Evolutionary conservation across 2,797 vertebrate genomes (phyloP).

Genomic region (Sylvilagus floridanus): DNA sequence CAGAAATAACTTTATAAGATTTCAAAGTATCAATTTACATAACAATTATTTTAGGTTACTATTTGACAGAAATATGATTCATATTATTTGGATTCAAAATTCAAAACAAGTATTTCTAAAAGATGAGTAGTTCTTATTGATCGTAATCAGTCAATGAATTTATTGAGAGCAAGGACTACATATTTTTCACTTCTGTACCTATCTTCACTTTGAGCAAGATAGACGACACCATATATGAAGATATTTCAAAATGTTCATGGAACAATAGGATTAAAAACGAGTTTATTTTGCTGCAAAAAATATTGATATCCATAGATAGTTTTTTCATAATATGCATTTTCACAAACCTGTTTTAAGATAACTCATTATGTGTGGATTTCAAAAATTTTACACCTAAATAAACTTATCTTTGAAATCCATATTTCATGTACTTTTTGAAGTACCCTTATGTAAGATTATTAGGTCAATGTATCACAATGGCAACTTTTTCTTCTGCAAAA

Average conservation of each 20-base stretch:
- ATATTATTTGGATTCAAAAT: conserved; percentile 51
- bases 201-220: not conserved
- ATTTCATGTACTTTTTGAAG: too few relatives aligned
- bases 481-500: not conserved
- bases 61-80: not conserved
- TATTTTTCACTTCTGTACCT: not conserved
- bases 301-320: too few relatives aligned
- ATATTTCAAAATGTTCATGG: too few relatives aligned
- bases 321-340: too few relatives aligned
- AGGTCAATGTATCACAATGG: not conserved
- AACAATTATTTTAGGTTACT: conserved; percentile 45
- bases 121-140: not conserved
- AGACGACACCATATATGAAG: not conserved
- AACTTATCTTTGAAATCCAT: too few relatives aligned
- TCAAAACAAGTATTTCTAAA: not conserved
- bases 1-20: conserved; percentile 21
- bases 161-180: not conserved
- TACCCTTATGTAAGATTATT: not conserved
- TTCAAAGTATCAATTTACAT: conserved; percentile 57
- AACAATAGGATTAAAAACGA: too few relatives aligned
- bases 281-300: too few relatives aligned
- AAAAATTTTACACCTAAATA: too few relatives aligned
- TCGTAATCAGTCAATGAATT: not conserved
- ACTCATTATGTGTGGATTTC: too few relatives aligned
- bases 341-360: too few relatives aligned